A percentile compares a stretch with the other conserved stretches of the same genome.
These are phyloP conservation scores for Geotrupes spiniger DNA, from an alignment of 2,888 invertebrate genomes.

Conservation along the genomic window DNA sequence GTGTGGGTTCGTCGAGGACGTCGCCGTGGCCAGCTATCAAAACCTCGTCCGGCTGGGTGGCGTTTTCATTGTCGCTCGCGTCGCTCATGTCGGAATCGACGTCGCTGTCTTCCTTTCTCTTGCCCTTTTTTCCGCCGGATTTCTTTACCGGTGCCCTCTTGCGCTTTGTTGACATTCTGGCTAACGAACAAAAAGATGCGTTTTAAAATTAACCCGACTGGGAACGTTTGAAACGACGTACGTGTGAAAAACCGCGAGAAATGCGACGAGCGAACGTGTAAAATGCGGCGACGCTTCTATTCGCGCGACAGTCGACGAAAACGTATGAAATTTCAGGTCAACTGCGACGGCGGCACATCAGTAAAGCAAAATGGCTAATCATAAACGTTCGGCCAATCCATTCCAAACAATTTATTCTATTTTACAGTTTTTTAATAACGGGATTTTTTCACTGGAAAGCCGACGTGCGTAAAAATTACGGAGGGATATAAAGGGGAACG, in stretches of 20 bases:
- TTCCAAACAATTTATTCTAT: constrained; percentile 38
- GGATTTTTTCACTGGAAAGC: constrained; percentile 31
- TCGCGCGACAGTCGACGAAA: no score
- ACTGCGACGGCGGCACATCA: constrained; percentile 14
- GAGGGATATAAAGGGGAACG: no score
- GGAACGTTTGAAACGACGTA: no score
- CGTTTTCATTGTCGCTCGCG: constrained; percentile 44
- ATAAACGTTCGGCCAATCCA: constrained; percentile 32
- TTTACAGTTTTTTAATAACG: constrained; percentile 38
- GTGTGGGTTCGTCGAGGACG: constrained; percentile 57
- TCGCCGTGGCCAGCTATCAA: constrained; percentile 55
- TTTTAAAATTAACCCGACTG: no score
- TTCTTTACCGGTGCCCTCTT: constrained; percentile 47
- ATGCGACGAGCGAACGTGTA: no score
- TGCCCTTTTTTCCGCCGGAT: constrained; percentile 40
- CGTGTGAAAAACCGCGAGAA: no score
- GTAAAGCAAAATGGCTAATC: constrained; percentile 42
- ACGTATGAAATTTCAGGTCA: not conserved
- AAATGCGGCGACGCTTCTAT: no score
- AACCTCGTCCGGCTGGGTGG: constrained; percentile 54
- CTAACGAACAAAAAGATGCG: constrained; percentile 5
- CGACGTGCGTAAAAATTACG: not conserved
- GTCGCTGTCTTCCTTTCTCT: constrained; percentile 48
- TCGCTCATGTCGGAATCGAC: constrained; percentile 50
- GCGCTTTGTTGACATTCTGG: constrained; percentile 43